Conservation (phyloP, 1,140 invertebrate species). For the Atta colombica region DNA sequence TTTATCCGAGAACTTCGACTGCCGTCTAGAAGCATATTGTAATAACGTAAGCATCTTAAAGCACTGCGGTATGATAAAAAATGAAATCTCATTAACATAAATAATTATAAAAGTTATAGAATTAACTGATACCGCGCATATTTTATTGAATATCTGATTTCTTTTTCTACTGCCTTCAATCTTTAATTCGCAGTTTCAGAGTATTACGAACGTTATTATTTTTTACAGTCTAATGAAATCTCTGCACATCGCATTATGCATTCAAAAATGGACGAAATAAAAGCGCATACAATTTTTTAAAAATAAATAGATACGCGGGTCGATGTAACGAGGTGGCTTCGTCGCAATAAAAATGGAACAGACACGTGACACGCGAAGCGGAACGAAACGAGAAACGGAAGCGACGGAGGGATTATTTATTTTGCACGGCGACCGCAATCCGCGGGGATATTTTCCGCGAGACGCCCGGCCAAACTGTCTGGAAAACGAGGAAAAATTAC, state of each 20-base stretch:
- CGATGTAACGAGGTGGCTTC: slow-evolving; percentile 68
- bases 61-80: not conserved
- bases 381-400: slow-evolving; percentile 77
- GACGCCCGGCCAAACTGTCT: slow-evolving; percentile 79
- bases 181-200: not conserved
- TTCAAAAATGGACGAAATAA: slow-evolving; percentile 19
- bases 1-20: slow-evolving; percentile 23
- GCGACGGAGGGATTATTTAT: slow-evolving; percentile 83
- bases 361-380: slow-evolving; percentile 66
- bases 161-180: not conserved
- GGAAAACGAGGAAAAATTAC: slow-evolving; percentile 85
- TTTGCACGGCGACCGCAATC: slow-evolving; percentile 80
- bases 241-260: not conserved
- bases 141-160: not conserved
- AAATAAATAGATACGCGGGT: slow-evolving; percentile 24
- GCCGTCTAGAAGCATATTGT: not conserved
- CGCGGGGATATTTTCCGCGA: slow-evolving; percentile 78
- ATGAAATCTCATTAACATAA: not conserved
- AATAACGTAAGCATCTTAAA: not conserved
- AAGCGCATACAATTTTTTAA: not conserved
- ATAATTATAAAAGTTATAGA: not conserved
- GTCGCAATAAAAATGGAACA: slow-evolving; percentile 68
- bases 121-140: not conserved
- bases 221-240: not conserved
- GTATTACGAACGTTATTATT: slow-evolving; percentile 1